Conservation (phyloP, 2,888 invertebrate species). For the Hydrotaea cyrtoneurina region DNA sequence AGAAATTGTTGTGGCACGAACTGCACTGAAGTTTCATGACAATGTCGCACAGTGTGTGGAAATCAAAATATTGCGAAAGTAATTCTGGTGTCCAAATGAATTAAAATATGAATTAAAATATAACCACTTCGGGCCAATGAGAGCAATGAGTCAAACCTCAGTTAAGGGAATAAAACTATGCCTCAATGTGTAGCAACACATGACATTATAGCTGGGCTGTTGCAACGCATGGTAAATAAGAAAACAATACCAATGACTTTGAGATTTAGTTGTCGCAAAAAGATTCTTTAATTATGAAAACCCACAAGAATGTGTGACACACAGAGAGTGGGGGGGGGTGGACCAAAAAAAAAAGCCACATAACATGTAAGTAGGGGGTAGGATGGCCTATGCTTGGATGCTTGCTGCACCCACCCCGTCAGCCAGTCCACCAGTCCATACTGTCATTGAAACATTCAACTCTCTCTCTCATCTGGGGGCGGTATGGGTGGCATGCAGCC, state of each 20-base stretch:
- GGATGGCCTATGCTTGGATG: background rate
- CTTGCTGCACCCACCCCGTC: too few relatives aligned
- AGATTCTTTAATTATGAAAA: constrained; percentile 17
- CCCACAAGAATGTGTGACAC: background rate
- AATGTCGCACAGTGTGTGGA: background rate
- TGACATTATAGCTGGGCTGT: background rate
- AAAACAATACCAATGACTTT: background rate
- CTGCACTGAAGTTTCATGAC: background rate
- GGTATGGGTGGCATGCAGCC: background rate
- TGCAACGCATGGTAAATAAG: background rate
- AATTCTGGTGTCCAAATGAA: too few relatives aligned
- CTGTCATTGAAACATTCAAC: background rate
- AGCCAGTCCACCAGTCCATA: too few relatives aligned
- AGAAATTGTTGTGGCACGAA: background rate
- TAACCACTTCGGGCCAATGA: too few relatives aligned
- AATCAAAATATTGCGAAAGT: too few relatives aligned
- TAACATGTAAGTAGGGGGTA: too few relatives aligned
- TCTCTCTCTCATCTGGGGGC: background rate
- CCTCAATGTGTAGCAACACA: background rate
- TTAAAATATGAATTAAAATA: too few relatives aligned
- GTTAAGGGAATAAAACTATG: too few relatives aligned
- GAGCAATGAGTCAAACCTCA: too few relatives aligned
- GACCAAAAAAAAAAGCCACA: too few relatives aligned
- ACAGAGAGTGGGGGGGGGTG: too few relatives aligned
- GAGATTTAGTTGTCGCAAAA: constrained; percentile 6